Evolutionary conservation across 2,797 vertebrate species (phyloP).

Genomic region (Myotis daubentonii): DNA sequence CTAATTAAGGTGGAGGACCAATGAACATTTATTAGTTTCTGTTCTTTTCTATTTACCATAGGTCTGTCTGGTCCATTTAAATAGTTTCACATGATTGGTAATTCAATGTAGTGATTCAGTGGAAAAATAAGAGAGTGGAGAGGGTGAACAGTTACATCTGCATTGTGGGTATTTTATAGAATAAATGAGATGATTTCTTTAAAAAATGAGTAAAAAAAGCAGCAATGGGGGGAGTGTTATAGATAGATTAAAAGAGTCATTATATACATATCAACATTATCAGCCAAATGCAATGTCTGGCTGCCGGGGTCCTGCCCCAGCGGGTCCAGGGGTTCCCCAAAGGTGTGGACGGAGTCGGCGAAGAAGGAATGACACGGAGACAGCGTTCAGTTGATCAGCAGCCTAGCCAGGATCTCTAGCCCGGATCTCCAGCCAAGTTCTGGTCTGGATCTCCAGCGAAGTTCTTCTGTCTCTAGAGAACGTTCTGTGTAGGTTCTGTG

Average conservation of each 20-base stretch:
- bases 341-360: too few relatives aligned
- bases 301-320: too few relatives aligned
- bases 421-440: too few relatives aligned
- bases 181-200: conserved; percentile 6
- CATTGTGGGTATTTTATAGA: not conserved
- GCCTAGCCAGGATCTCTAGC: too few relatives aligned
- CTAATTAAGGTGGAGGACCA: not conserved
- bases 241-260: not conserved
- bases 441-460: too few relatives aligned
- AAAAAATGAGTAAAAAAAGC: not conserved
- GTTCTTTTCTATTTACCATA: not conserved
- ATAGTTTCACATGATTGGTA: not conserved
- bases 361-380: too few relatives aligned
- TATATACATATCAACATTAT: not conserved
- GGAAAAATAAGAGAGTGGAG: not conserved
- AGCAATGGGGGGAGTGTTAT: not conserved
- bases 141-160: not conserved
- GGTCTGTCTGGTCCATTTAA: not conserved
- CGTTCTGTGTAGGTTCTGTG: too few relatives aligned
- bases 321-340: too few relatives aligned
- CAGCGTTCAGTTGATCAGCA: too few relatives aligned
- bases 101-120: not conserved
- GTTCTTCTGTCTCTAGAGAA: too few relatives aligned
- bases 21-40: not conserved
- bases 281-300: not conserved